These are phyloP conservation scores for Portunus trituberculatus DNA, from an alignment of 1,140 invertebrate genomes.

Conservation along the genomic window DNA sequence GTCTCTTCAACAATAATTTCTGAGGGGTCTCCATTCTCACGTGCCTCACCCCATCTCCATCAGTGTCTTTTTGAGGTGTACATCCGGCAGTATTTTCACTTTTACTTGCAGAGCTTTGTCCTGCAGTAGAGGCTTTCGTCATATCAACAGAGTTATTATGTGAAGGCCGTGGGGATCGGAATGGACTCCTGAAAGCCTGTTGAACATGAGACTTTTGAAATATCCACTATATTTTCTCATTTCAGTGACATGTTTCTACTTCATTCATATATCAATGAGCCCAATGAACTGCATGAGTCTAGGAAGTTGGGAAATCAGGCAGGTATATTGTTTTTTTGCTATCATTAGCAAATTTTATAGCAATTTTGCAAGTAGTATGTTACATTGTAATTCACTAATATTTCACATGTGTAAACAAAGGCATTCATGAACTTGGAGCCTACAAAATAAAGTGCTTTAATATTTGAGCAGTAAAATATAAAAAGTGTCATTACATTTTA, in stretches of 20 bases:
- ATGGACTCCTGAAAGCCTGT: slow-evolving; percentile 64
- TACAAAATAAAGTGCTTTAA: too few species aligned
- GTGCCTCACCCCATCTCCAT: neutral
- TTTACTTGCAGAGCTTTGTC: neutral
- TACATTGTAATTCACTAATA: too few species aligned
- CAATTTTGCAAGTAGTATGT: too few species aligned
- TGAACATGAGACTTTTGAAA: slow-evolving; percentile 26
- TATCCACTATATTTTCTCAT: neutral
- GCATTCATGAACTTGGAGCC: too few species aligned
- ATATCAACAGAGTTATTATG: neutral
- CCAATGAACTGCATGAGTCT: too few species aligned
- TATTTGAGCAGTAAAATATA: too few species aligned
- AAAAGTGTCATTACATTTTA: too few species aligned
- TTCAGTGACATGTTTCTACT: slow-evolving; percentile 23
- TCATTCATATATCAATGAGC: too few species aligned
- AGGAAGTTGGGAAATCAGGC: too few species aligned
- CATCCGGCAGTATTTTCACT: neutral
- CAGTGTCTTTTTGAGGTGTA: neutral
- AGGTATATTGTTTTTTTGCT: too few species aligned
- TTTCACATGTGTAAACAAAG: too few species aligned
- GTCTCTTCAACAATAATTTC: neutral
- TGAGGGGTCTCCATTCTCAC: neutral
- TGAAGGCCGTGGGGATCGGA: slow-evolving; percentile 1
- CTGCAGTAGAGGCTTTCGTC: neutral
- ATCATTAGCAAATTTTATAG: too few species aligned